Percentiles rank a stretch among this genome's conserved stretches.
phyloP scores from a whole-genome alignment of 2,888 invertebrate genomes.

The Zygaena filipendulae region DNA sequence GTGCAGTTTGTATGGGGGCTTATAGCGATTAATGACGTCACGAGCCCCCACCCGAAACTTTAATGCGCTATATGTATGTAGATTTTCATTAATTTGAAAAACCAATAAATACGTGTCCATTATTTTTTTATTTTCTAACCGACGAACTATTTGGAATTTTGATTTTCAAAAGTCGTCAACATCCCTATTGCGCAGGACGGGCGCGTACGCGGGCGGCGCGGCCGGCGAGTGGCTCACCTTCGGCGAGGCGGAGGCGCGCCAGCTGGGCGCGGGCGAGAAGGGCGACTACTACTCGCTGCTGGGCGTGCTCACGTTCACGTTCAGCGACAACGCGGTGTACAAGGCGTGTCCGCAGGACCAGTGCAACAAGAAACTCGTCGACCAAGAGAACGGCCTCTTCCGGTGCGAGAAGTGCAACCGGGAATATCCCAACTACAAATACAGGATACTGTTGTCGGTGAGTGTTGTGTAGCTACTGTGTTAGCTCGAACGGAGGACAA shows the following conservation, averaged over 20 bases:
- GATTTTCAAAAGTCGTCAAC: no score
- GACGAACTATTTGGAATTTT: no score
- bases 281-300: conserved; percentile 85
- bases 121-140: no score
- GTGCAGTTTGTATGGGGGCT: no score
- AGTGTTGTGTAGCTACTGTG: no score
- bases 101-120: no score
- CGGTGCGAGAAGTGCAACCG: conserved; percentile 95
- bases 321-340: conserved; percentile 87
- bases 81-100: no score
- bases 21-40: no score
- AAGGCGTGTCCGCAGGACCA: conserved; percentile 89
- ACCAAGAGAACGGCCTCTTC: conserved; percentile 87
- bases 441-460: conserved; percentile 83
- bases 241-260: conserved; percentile 76
- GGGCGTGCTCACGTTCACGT: conserved; percentile 81
- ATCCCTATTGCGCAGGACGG: conserved; percentile 26
- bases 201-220: conserved; percentile 49
- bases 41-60: no score
- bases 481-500: no score
- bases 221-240: conserved; percentile 80
- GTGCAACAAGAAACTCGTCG: conserved; percentile 96
- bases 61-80: no score
- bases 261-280: conserved; percentile 79
- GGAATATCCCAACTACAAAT: conserved; percentile 87